phyloP scores from a whole-genome alignment of 2,888 invertebrate genomes.

The Craniophora ligustri region DNA sequence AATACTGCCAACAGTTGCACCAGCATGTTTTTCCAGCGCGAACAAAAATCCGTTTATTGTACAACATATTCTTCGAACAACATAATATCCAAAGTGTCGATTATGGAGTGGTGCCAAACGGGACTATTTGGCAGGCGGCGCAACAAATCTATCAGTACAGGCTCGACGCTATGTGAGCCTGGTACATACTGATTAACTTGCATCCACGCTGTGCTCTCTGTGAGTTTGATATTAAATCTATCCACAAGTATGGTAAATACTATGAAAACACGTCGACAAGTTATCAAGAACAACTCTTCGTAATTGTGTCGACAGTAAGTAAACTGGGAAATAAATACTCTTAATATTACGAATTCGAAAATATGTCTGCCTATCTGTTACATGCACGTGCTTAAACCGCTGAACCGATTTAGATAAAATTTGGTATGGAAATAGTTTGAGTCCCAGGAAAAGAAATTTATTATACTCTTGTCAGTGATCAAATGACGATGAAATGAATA shows the following conservation, averaged over 20 bases:
- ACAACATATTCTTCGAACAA: conserved; percentile 49
- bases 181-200: conserved; percentile 44
- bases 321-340: too few species aligned
- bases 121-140: conserved; percentile 59
- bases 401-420: too few species aligned
- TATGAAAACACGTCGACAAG: neutral
- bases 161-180: conserved; percentile 24
- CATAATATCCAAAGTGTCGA: conserved; percentile 44
- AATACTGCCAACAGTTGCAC: conserved; percentile 29
- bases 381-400: too few species aligned
- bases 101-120: conserved; percentile 63
- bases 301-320: neutral
- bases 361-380: too few species aligned
- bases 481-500: too few species aligned
- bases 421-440: too few species aligned
- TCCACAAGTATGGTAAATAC: neutral
- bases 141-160: conserved; percentile 61
- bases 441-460: too few species aligned
- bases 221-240: neutral
- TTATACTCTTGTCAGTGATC: too few species aligned
- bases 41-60: conserved; percentile 46
- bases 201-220: conserved; percentile 13
- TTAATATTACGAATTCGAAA: too few species aligned
- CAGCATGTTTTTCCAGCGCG: conserved; percentile 36
- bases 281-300: neutral